A percentile compares a stretch with the other conserved stretches of the same genome.
phyloP scores from a whole-genome alignment of 2,797 vertebrate species.

The Salarias fasciatus region DNA sequence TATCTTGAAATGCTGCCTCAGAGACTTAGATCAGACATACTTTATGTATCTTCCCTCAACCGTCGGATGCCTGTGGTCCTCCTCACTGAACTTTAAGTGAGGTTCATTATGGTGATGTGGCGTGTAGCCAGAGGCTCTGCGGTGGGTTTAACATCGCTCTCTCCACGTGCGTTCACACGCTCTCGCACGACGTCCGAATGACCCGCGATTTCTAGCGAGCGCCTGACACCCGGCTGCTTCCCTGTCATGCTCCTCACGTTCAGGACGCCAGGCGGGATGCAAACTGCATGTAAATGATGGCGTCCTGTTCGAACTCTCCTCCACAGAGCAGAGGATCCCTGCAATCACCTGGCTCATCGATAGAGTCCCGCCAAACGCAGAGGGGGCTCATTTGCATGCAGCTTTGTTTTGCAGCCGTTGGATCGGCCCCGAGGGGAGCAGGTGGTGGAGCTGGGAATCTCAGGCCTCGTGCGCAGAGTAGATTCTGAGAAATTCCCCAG shows the following conservation, averaged over 20 bases:
- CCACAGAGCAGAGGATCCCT: too few relatives aligned
- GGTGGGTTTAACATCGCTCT: slow-evolving; percentile 18
- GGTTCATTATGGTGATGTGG: too few relatives aligned
- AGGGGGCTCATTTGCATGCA: slow-evolving; percentile 76
- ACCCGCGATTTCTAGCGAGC: slow-evolving; percentile 5
- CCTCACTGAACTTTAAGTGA: too few relatives aligned
- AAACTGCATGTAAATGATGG: slow-evolving; percentile 68
- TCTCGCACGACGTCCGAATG: neutral
- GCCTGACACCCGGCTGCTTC: slow-evolving; percentile 2
- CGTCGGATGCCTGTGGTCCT: too few relatives aligned
- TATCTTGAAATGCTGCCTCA: too few relatives aligned
- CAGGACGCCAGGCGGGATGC: slow-evolving; percentile 22
- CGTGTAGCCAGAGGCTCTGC: neutral
- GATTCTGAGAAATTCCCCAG: slow-evolving; percentile 8
- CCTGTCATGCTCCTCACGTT: neutral
- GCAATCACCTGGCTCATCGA: slow-evolving; percentile 32
- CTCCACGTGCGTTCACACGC: slow-evolving; percentile 14
- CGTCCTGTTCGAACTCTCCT: neutral
- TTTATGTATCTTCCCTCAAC: too few relatives aligned
- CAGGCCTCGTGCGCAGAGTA: slow-evolving; percentile 13
- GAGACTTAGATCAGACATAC: too few relatives aligned
- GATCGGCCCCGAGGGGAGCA: slow-evolving; percentile 57
- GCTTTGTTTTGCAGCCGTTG: slow-evolving; percentile 67
- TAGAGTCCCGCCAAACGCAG: slow-evolving; percentile 35
- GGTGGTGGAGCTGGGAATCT: slow-evolving; percentile 47